Percentiles rank a stretch among this genome's conserved stretches.
Evolutionary conservation across 2,113 vertebrate genomes (phyloP).

Genomic region (Perca flavescens): DNA sequence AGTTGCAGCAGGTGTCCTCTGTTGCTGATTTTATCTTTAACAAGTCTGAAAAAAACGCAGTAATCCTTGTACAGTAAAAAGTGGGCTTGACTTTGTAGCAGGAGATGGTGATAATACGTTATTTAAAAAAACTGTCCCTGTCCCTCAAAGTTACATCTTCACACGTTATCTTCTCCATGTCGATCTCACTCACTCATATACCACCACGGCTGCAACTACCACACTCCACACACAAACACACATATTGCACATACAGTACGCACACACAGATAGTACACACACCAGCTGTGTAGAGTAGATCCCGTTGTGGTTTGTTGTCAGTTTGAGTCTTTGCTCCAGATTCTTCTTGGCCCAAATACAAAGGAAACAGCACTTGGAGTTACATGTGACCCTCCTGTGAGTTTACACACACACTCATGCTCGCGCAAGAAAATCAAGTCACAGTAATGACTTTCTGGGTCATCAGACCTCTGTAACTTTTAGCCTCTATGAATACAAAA

Average conservation of each 20-base stretch:
- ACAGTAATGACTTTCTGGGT: background rate
- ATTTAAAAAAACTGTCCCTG: background rate
- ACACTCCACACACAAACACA: background rate
- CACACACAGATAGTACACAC: slow-evolving; percentile 7
- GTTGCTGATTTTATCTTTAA: background rate
- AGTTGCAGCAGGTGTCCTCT: too few species aligned
- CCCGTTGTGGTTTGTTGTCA: slow-evolving; percentile 67
- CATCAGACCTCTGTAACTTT: background rate
- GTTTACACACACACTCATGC: background rate
- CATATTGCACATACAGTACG: background rate
- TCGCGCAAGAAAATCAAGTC: background rate
- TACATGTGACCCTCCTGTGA: background rate
- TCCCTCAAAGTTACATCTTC: background rate
- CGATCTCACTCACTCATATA: background rate
- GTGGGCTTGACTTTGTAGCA: background rate
- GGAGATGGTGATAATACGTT: background rate
- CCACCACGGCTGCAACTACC: slow-evolving; percentile 27
- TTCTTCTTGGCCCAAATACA: slow-evolving; percentile 56
- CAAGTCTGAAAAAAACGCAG: background rate
- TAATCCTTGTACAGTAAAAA: background rate
- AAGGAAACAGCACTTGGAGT: slow-evolving; percentile 9
- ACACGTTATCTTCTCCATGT: slow-evolving; percentile 23
- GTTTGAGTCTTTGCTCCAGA: slow-evolving; percentile 67
- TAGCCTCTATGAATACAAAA: background rate
- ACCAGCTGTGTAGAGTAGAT: slow-evolving; percentile 58